Evolutionary conservation across 2,888 invertebrate species (phyloP).

Genomic region (Synergus japonicus): DNA sequence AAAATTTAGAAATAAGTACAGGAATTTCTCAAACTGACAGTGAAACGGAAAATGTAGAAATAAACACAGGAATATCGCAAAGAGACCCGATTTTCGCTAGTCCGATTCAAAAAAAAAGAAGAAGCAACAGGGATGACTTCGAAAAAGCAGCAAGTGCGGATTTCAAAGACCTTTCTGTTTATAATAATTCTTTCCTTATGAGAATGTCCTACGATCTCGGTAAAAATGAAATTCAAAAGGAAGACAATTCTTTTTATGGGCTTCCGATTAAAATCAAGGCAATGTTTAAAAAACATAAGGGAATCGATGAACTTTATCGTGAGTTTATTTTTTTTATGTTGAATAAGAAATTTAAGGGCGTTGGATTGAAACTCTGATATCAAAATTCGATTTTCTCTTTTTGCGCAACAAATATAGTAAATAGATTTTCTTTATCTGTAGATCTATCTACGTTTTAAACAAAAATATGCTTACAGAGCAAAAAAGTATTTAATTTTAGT

Average conservation of each 20-base stretch:
- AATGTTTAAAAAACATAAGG: slow-evolving; percentile 86
- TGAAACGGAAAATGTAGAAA: neutral
- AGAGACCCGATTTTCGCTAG: neutral
- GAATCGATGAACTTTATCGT: slow-evolving; percentile 87
- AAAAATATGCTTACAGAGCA: too few species aligned
- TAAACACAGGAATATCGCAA: neutral
- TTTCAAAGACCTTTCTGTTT: neutral
- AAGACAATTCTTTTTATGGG: slow-evolving; percentile 84
- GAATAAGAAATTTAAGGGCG: neutral
- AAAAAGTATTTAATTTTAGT: too few species aligned
- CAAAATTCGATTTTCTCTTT: slow-evolving; percentile 10
- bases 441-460: too few species aligned
- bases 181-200: neutral
- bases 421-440: too few species aligned
- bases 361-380: too few species aligned
- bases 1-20: neutral
- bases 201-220: neutral
- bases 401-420: too few species aligned
- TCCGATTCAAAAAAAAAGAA: neutral
- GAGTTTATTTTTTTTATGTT: slow-evolving; percentile 48
- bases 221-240: slow-evolving; percentile 2
- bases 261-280: slow-evolving; percentile 85
- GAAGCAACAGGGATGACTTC: neutral
- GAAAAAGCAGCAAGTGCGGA: neutral
- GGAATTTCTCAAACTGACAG: neutral